Evolutionary conservation across 2,797 vertebrate species (phyloP), one percentile per base, ranked within the genome.

Genomic region (Sylvia borin): DNA sequence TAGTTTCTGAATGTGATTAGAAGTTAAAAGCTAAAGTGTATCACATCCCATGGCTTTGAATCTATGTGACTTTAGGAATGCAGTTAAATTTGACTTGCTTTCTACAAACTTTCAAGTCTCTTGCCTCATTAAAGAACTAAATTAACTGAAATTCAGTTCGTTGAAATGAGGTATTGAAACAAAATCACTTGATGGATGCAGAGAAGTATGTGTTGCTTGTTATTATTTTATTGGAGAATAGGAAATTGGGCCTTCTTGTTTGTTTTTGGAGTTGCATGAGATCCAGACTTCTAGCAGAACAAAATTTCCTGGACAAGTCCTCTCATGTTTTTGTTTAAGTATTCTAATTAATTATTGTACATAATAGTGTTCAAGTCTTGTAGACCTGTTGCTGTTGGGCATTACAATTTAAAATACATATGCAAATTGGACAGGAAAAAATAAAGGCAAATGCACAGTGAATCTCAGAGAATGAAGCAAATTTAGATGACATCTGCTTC

Each of bases 1-100:
- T 75, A 96, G 98, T 96, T 60, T 81, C n/a, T 70, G 40, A 68
- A 48, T n/a, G 9, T 48, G 31, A 80, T 61, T 58, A 24, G 40
- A 18, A 70, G 8, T 48, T 81, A 48, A 90, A 78, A 74, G 19
- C 32, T 70, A 10, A 85, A 72, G 7, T 81, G 4, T 26, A 16
- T 22, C 32, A 10, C 26, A 6, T 68, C 11, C 19, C 48, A 57
- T 53, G 15, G 10, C 17, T 94, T 89, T 85, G 22, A 72, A 20
- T 79, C 7, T 84, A 38, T 40, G 10, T 9, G 4, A 16, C 53
- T 51, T 77, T 40, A 36, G 7, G 4, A 74, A 48, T 75, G 4
- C 61, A 75, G 13, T 62, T 57, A 62, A 50, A 61, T 86, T 72
- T 65, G 1, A 61, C 72, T 61, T 85, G 5, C 16, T 58, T 67